Conservation (phyloP, 2,113 vertebrate species). For the Solea solea region DNA sequence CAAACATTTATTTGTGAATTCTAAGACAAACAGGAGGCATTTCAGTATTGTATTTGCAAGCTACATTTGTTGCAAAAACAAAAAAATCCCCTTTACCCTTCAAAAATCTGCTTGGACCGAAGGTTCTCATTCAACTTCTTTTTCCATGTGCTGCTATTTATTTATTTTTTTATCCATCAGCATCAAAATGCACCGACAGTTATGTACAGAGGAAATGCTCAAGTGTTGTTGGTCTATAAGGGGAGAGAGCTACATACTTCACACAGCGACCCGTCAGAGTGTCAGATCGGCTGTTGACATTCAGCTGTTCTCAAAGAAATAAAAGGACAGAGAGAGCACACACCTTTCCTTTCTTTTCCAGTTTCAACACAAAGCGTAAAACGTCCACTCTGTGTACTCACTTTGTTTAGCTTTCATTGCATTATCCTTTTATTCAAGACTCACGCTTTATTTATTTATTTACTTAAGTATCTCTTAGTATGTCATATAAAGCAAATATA, state of each 20-base stretch:
- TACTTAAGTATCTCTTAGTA: constrained; percentile 15
- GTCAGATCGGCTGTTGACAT: constrained; percentile 70
- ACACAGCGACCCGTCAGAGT: constrained; percentile 56
- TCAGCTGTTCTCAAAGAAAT: constrained; percentile 73
- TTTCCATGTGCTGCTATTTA: constrained; percentile 25
- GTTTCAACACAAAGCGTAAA: constrained; percentile 46
- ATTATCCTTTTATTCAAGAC: constrained; percentile 58
- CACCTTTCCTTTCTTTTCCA: constrained; percentile 59
- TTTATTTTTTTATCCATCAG: constrained; percentile 19
- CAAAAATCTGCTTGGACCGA: constrained; percentile 54
- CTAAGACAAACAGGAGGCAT: constrained; percentile 79
- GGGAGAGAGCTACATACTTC: constrained; percentile 76
- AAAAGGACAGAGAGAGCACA: constrained; percentile 69
- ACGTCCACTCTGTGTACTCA: constrained; percentile 32
- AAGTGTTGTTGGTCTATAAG: constrained; percentile 41
- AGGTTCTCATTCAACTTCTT: constrained; percentile 22
- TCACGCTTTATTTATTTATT: constrained; percentile 40
- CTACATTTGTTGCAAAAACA: constrained; percentile 58
- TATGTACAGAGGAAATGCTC: constrained; percentile 76
- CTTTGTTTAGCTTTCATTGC: constrained; percentile 55
- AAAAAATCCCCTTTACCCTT: constrained; percentile 22
- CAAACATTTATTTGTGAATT: constrained; percentile 82
- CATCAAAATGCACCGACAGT: constrained; percentile 58
- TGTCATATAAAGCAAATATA: constrained; percentile 72
- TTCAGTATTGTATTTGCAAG: constrained; percentile 67